Conservation (phyloP, 2,113 vertebrate genomes). For the Alexandromys fortis region DNA sequence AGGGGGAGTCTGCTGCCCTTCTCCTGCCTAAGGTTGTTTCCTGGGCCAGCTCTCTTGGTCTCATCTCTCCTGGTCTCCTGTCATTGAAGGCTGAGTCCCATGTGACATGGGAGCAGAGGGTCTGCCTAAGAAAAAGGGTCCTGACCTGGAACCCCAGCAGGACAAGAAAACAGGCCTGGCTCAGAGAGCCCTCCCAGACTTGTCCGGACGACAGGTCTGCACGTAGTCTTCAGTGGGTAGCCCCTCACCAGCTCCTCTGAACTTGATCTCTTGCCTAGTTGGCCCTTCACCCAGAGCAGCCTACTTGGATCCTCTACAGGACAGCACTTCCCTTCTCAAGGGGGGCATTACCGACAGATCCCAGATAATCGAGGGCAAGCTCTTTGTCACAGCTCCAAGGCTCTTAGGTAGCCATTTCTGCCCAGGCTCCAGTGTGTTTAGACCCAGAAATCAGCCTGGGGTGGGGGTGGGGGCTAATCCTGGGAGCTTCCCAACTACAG, state of each 20-base stretch:
- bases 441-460: conserved; percentile 2
- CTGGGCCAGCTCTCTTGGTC: background rate
- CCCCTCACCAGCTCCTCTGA: background rate
- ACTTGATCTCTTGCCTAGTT: background rate
- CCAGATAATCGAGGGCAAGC: background rate
- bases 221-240: background rate
- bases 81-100: background rate
- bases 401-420: background rate
- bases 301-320: background rate
- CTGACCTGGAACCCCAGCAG: background rate
- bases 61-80: background rate
- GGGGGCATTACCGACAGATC: background rate
- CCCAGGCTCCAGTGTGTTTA: too few relatives aligned
- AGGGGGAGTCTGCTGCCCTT: background rate
- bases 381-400: background rate
- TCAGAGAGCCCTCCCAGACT: conserved; percentile 29
- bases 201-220: accelerated
- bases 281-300: background rate
- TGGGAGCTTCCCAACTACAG: conserved; percentile 78
- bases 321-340: background rate
- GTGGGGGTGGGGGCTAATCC: conserved; percentile 72
- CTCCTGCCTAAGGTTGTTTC: background rate
- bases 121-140: background rate
- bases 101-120: accelerated
- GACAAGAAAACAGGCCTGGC: background rate